Evolutionary conservation across 2,113 vertebrate genomes (phyloP).

Genomic region (Microcebus jonahi): DNA sequence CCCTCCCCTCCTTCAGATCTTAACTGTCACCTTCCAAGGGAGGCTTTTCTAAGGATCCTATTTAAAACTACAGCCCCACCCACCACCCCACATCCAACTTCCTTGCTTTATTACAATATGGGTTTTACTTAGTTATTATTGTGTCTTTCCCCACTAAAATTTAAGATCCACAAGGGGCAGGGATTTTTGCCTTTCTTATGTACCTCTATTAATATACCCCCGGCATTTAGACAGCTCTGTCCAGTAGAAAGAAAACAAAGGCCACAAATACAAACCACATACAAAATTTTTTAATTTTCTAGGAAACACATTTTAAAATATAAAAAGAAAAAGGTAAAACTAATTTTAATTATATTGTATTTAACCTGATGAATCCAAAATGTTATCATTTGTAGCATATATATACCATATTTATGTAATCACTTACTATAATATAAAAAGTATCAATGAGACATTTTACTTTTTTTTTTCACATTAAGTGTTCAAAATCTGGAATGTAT

Average conservation of each 20-base stretch:
- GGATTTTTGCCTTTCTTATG: background rate
- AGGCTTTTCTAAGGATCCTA: background rate
- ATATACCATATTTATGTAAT: background rate
- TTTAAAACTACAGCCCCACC: background rate
- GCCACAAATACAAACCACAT: background rate
- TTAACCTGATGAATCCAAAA: constrained; percentile 34
- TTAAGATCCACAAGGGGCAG: background rate
- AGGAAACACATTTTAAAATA: constrained; percentile 32
- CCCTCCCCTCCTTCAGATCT: background rate
- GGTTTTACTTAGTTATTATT: background rate
- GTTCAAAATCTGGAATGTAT: background rate
- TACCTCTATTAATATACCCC: background rate
- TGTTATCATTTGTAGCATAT: background rate
- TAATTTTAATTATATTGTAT: constrained; percentile 35
- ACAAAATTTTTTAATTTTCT: background rate
- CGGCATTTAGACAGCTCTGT: background rate
- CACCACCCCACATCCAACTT: background rate
- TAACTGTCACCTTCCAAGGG: background rate
- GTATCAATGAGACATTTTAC: background rate
- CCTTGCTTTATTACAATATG: background rate
- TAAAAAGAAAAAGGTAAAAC: background rate
- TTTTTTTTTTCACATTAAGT: background rate
- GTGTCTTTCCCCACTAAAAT: background rate
- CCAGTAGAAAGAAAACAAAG: background rate
- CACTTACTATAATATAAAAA: background rate